Percentiles rank a stretch among this genome's conserved stretches.
phyloP scores from a whole-genome alignment of 2,888 invertebrate species.

The Dicycla oo region DNA sequence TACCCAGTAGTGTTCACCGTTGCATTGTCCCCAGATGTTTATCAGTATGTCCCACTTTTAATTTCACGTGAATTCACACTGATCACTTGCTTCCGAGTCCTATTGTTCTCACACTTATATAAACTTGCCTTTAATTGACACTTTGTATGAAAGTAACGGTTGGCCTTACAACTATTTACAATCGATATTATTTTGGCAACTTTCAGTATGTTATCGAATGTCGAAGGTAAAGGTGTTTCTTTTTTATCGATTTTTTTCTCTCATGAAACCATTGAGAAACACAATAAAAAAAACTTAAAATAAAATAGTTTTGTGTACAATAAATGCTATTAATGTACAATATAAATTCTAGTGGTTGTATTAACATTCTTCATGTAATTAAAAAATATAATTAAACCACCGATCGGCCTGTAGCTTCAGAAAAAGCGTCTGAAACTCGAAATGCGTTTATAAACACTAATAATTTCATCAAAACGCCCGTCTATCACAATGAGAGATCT shows the following conservation, averaged over 20 bases:
- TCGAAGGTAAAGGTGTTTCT: conserved; percentile 3
- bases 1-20: conserved; percentile 1
- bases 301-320: neutral
- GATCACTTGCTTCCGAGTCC: conserved; percentile 48
- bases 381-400: no score
- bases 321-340: neutral
- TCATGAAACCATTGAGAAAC: neutral
- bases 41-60: conserved; percentile 72
- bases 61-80: conserved; percentile 61
- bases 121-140: conserved; percentile 74
- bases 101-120: conserved; percentile 71
- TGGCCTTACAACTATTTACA: conserved; percentile 45
- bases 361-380: neutral
- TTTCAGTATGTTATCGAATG: conserved; percentile 27
- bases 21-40: conserved; percentile 71
- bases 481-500: conserved; percentile 57
- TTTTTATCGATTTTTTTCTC: neutral
- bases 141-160: conserved; percentile 63
- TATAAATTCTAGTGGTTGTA: neutral
- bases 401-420: neutral
- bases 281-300: neutral
- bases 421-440: neutral
- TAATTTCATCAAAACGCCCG: conserved; percentile 64
- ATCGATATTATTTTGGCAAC: conserved; percentile 44
- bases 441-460: conserved; percentile 45